These are phyloP conservation scores for Istiophorus platypterus DNA, from an alignment of 2,113 vertebrate genomes.

Conservation along the genomic window DNA sequence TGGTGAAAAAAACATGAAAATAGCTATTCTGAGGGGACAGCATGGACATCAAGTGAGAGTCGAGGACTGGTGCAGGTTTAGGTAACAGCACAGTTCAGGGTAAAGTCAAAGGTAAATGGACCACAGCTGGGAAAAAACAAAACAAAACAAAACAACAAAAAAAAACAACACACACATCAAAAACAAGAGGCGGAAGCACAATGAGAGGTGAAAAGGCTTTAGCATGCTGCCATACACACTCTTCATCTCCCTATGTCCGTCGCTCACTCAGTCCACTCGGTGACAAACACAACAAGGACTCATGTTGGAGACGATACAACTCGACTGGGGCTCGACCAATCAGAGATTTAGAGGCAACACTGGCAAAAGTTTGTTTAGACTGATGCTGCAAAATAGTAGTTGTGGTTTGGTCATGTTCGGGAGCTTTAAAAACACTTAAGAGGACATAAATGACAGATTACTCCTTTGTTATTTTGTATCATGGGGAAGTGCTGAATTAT, in stretches of 20 bases:
- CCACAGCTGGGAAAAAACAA: conserved; percentile 20
- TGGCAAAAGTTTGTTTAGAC: neutral
- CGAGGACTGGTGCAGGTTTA: conserved; percentile 1
- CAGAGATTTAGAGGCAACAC: neutral
- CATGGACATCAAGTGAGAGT: conserved; percentile 16
- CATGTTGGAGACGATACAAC: conserved; percentile 21
- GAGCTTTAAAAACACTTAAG: neutral
- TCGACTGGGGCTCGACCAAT: conserved; percentile 39
- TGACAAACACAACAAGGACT: neutral
- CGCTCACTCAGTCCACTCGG: neutral
- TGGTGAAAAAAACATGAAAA: neutral
- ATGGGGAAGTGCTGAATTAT: neutral
- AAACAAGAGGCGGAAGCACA: conserved; percentile 54
- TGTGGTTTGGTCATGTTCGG: neutral
- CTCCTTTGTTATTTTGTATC: neutral
- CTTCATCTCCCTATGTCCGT: neutral
- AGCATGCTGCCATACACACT: conserved; percentile 44
- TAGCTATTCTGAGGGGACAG: neutral
- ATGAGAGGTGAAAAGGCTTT: conserved; percentile 30
- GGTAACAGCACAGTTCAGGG: conserved; percentile 19
- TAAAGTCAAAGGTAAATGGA: conserved; percentile 33
- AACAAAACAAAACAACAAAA: too few species aligned
- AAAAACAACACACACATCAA: too few species aligned
- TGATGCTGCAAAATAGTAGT: neutral
- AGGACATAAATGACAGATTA: neutral